A percentile compares a stretch with the other conserved stretches of the same genome.
phyloP scores from a whole-genome alignment of 2,888 invertebrate genomes.

The Drosophila eohydei region DNA sequence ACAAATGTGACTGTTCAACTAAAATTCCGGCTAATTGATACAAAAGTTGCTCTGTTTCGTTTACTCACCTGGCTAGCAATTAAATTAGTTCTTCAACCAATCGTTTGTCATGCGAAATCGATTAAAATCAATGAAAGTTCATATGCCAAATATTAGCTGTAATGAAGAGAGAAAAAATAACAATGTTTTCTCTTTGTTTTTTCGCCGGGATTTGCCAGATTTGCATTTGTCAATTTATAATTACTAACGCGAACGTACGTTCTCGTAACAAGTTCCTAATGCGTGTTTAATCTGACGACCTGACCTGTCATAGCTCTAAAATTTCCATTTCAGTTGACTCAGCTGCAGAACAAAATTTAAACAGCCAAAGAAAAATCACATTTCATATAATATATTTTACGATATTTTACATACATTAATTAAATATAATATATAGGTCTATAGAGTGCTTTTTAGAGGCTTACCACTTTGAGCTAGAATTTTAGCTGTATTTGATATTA shows the following conservation, averaged over 20 bases:
- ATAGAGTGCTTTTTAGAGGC: no score
- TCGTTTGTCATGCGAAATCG: constrained; percentile 38
- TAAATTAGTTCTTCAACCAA: constrained; percentile 10
- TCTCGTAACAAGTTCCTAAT: constrained; percentile 19
- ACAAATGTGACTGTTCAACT: constrained; percentile 17
- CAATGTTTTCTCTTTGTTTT: neutral
- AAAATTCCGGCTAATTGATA: constrained; percentile 12
- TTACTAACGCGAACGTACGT: neutral
- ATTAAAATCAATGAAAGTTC: constrained; percentile 1
- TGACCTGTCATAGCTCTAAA: neutral
- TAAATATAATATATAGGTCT: neutral
- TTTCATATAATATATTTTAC: neutral
- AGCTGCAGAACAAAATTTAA: neutral
- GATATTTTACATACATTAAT: neutral
- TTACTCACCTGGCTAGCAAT: constrained; percentile 46
- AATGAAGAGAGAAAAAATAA: neutral
- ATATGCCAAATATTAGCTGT: neutral
- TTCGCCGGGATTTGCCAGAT: constrained; percentile 15
- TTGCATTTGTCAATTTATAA: constrained; percentile 5
- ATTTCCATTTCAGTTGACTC: constrained; percentile 5
- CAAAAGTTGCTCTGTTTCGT: constrained; percentile 11
- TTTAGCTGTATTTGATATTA: no score
- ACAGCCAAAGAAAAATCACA: neutral
- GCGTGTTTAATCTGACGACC: constrained; percentile 2
- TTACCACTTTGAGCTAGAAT: no score